phyloP scores from a whole-genome alignment of 2,888 invertebrate genomes.

The Apodemia duryi region DNA sequence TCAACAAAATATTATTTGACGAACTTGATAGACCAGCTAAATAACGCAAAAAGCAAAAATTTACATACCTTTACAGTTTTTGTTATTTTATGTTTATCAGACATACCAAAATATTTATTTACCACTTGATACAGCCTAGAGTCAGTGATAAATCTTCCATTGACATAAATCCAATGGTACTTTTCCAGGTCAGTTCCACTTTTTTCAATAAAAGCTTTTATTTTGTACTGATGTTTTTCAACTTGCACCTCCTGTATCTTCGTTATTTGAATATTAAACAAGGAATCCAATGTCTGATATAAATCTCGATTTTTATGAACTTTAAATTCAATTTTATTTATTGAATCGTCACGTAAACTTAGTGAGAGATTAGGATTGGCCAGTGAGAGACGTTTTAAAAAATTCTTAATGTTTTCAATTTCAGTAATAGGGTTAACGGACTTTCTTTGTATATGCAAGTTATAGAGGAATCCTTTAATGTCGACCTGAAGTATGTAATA shows the following conservation, averaged over 20 bases:
- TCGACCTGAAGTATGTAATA: slow-evolving; percentile 64
- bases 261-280: slow-evolving; percentile 52
- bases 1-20: background rate
- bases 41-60: background rate
- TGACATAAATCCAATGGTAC: slow-evolving; percentile 83
- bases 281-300: slow-evolving; percentile 65
- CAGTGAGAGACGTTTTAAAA: slow-evolving; percentile 82
- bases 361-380: slow-evolving; percentile 83
- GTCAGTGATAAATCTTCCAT: slow-evolving; percentile 77
- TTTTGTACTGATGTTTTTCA: slow-evolving; percentile 65
- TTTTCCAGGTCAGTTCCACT: slow-evolving; percentile 33
- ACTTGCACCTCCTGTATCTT: slow-evolving; percentile 59
- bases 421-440: slow-evolving; percentile 73
- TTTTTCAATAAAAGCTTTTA: slow-evolving; percentile 79
- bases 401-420: slow-evolving; percentile 77
- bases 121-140: slow-evolving; percentile 58
- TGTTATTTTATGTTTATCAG: slow-evolving; percentile 28
- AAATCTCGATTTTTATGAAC: slow-evolving; percentile 77
- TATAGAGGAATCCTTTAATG: slow-evolving; percentile 82
- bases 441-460: slow-evolving; percentile 81
- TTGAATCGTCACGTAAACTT: slow-evolving; percentile 83
- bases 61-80: slow-evolving; percentile 42
- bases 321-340: slow-evolving; percentile 78
- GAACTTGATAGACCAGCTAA: background rate
- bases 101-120: slow-evolving; percentile 39